Evolutionary conservation across 1,140 invertebrate species (phyloP).

Genomic region (Zaprionus nigranus): DNA sequence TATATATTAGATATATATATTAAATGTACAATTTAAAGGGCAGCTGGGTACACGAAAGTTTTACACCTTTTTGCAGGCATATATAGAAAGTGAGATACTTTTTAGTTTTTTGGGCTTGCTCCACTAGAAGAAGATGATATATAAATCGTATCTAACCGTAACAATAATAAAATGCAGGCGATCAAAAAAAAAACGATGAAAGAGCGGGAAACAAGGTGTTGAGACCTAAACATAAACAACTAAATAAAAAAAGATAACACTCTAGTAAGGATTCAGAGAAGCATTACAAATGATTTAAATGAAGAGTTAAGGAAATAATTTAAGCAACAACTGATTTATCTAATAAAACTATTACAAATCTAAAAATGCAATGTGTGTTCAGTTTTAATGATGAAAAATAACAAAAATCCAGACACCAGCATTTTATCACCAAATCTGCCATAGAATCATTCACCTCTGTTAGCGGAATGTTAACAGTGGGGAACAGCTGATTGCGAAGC

Average conservation of each 20-base stretch:
- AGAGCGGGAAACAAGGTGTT: conserved; percentile 12
- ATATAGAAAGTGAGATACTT: conserved; percentile 3
- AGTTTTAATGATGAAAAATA: neutral
- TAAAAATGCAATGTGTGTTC: conserved; percentile 17
- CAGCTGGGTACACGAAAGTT: conserved; percentile 6
- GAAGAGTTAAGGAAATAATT: conserved; percentile 62
- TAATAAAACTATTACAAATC: conserved; percentile 66
- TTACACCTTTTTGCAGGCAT: conserved; percentile 30
- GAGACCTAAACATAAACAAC: conserved; percentile 9
- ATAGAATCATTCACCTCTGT: neutral
- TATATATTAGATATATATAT: conserved; percentile 35
- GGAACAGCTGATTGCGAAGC: neutral
- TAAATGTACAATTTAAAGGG: conserved; percentile 41
- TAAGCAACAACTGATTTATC: conserved; percentile 70
- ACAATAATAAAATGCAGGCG: conserved; percentile 25
- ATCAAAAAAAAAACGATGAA: conserved; percentile 16
- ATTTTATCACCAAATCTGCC: too few relatives aligned
- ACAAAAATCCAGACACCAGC: too few relatives aligned
- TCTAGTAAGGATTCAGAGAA: conserved; percentile 53
- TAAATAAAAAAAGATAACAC: conserved; percentile 50
- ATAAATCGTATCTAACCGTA: conserved; percentile 26
- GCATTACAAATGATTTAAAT: conserved; percentile 54
- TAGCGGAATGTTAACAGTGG: neutral
- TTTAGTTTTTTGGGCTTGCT: neutral
- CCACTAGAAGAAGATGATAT: conserved; percentile 22